Percentiles rank a stretch among this genome's conserved stretches.
phyloP scores from a whole-genome alignment of 2,797 vertebrate species.

The Naso thynnoides region DNA sequence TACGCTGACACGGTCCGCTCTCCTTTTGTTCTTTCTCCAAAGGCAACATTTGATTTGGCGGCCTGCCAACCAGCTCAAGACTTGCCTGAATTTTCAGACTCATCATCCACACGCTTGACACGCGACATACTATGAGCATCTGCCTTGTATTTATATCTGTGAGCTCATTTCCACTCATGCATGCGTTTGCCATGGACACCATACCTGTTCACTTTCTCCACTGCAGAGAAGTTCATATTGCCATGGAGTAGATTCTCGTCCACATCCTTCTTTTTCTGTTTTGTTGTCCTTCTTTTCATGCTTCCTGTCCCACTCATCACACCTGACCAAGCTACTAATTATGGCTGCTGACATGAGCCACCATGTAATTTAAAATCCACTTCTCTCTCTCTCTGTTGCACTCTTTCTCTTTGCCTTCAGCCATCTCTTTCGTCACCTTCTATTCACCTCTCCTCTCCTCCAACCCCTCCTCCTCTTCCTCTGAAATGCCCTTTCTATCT shows the following conservation, averaged over 20 bases:
- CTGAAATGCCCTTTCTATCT: constrained; percentile 49
- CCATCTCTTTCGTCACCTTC: constrained; percentile 80
- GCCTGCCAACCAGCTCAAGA: constrained; percentile 38
- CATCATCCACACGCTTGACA: constrained; percentile 52
- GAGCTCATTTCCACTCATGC: background rate
- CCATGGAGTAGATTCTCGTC: constrained; percentile 6
- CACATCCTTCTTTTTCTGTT: constrained; percentile 31
- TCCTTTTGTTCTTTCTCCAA: constrained; percentile 38
- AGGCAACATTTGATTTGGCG: constrained; percentile 68
- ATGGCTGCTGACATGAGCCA: constrained; percentile 76
- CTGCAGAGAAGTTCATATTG: constrained; percentile 28
- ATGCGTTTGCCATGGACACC: background rate
- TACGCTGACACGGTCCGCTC: background rate
- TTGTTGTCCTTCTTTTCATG: constrained; percentile 54
- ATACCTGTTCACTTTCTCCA: constrained; percentile 51
- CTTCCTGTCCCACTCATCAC: constrained; percentile 80
- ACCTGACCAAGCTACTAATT: constrained; percentile 83
- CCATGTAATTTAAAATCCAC: constrained; percentile 80
- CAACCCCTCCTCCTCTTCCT: constrained; percentile 59
- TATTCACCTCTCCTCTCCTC: constrained; percentile 60
- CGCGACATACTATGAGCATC: constrained; percentile 29
- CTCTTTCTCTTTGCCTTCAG: constrained; percentile 68
- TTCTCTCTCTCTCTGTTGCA: constrained; percentile 61
- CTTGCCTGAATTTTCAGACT: constrained; percentile 35
- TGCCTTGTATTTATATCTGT: background rate